phyloP scores from a whole-genome alignment of 2,888 invertebrate species.

The Dolichomitus sp. region DNA sequence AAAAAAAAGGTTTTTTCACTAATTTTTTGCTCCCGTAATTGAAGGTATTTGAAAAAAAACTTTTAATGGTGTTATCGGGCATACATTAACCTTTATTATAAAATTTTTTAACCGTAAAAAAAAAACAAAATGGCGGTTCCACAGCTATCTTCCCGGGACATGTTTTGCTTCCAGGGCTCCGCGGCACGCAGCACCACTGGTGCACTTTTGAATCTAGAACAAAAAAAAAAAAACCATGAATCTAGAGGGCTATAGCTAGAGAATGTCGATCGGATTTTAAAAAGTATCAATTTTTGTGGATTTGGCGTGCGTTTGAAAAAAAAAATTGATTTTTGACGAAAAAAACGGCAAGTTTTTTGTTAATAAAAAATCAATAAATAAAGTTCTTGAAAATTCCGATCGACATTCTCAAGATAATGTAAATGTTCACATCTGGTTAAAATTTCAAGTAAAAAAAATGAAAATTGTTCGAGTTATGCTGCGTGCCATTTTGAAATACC shows the following conservation, averaged over 20 bases:
- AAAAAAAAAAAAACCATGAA: slow-evolving; percentile 17
- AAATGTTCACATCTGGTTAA: slow-evolving; percentile 22
- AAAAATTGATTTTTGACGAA: slow-evolving; percentile 40
- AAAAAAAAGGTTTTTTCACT: too few relatives aligned
- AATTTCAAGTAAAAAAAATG: slow-evolving; percentile 48
- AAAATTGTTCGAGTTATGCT: slow-evolving; percentile 59
- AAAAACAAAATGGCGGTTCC: slow-evolving; percentile 19
- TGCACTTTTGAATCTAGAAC: slow-evolving; percentile 42
- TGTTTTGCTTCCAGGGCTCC: slow-evolving; percentile 18
- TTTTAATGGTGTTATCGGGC: slow-evolving; percentile 20
- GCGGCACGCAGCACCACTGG: slow-evolving; percentile 39
- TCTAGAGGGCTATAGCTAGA: slow-evolving; percentile 24
- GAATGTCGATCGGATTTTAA: slow-evolving; percentile 38
- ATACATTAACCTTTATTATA: slow-evolving; percentile 14
- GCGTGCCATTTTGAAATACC: slow-evolving; percentile 51
- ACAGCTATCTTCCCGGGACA: slow-evolving; percentile 1
- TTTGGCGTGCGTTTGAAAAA: slow-evolving; percentile 47
- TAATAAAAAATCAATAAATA: slow-evolving; percentile 40
- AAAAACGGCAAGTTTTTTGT: slow-evolving; percentile 44
- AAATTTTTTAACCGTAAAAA: slow-evolving; percentile 16
- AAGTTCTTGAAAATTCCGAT: slow-evolving; percentile 38
- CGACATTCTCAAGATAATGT: slow-evolving; percentile 43
- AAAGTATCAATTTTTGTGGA: slow-evolving; percentile 43
- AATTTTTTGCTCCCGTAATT: too few relatives aligned
- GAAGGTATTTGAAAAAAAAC: too few relatives aligned